phyloP scores from a whole-genome alignment of 2,888 invertebrate species.

The Metacarcinus magister region DNA sequence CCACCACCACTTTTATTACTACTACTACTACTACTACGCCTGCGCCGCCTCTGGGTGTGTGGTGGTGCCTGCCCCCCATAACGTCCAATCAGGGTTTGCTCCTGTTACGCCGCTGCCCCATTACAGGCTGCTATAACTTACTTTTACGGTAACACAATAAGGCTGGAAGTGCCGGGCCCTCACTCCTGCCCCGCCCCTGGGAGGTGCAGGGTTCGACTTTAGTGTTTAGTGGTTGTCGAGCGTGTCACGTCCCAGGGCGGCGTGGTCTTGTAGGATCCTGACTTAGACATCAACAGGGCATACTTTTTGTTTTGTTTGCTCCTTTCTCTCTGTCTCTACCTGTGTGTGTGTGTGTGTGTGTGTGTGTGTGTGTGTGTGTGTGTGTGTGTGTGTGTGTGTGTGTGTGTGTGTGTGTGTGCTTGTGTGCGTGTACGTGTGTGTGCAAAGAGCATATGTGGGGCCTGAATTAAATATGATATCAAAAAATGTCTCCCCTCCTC shows the following conservation, averaged over 20 bases:
- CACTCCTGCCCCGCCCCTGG: neutral
- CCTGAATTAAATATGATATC: neutral
- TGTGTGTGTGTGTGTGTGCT: slow-evolving; percentile 4
- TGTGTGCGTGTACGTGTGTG: neutral
- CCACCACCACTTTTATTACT: neutral
- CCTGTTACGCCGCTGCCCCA: neutral
- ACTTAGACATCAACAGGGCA: neutral
- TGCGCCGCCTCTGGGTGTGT: neutral
- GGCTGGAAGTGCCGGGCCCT: slow-evolving; percentile 14
- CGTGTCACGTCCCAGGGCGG: neutral
- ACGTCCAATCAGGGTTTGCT: neutral
- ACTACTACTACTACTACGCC: neutral
- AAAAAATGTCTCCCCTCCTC: neutral
- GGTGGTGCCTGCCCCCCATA: neutral
- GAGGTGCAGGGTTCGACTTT: neutral
- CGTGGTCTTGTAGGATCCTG: neutral
- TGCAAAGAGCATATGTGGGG: neutral
- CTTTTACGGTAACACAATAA: neutral
- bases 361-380: neutral
- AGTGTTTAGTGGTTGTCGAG: neutral
- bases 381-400: neutral
- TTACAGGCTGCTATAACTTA: neutral
- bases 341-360: neutral
- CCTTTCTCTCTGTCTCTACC: neutral
- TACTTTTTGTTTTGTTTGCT: neutral